A percentile compares a stretch with the other conserved stretches of the same genome.
These are phyloP conservation scores for Silurus lanzhouensis DNA, from an alignment of 2,797 vertebrate species.

Conservation along the genomic window DNA sequence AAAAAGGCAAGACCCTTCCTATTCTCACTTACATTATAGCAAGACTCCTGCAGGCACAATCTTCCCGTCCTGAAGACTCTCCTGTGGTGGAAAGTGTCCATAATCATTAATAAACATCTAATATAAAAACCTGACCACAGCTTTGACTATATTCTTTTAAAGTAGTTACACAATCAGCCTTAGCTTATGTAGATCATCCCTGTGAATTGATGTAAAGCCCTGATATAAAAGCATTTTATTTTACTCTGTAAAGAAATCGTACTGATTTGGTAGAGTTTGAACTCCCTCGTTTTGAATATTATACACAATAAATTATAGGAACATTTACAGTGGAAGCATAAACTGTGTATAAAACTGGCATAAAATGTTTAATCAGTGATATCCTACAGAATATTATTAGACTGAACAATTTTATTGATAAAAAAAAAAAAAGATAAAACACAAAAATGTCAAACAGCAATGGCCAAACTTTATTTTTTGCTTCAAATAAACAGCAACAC, in stretches of 20 bases:
- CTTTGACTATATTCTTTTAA: neutral
- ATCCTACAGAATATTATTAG: neutral
- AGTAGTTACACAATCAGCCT: neutral
- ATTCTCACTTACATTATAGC: neutral
- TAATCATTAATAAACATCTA: neutral
- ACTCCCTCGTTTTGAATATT: neutral
- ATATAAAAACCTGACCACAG: neutral
- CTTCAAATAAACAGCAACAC: slow-evolving; percentile 54
- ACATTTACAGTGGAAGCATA: neutral
- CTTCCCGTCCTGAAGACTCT: neutral
- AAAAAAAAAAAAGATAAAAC: neutral
- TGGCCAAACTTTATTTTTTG: slow-evolving; percentile 62
- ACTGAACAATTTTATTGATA: neutral
- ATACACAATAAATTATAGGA: neutral
- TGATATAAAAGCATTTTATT: neutral
- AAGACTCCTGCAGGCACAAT: neutral
- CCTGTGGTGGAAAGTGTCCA: neutral
- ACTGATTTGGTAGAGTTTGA: neutral
- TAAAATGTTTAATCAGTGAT: neutral
- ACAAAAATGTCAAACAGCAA: slow-evolving; percentile 43
- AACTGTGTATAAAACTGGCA: neutral
- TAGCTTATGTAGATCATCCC: neutral
- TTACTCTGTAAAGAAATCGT: neutral
- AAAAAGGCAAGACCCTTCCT: neutral
- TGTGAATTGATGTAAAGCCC: neutral